phyloP scores from a whole-genome alignment of 2,888 invertebrate species.

The Automeris io region DNA sequence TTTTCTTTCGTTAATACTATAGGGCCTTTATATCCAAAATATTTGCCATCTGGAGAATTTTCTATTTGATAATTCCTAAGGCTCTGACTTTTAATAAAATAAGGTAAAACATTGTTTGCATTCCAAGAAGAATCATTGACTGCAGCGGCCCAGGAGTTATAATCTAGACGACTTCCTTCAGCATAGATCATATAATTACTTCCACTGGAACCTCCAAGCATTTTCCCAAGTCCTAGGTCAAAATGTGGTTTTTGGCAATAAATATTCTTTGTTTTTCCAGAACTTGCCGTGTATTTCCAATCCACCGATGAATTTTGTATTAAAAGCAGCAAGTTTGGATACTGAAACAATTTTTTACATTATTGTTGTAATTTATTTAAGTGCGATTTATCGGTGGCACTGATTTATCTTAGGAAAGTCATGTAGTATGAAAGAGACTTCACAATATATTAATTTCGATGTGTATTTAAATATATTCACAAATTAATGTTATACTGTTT shows the following conservation, averaged over 20 bases:
- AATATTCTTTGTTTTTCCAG: conserved; percentile 11
- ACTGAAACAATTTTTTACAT: conserved; percentile 15
- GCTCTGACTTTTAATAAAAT: conserved; percentile 37
- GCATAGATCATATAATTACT: conserved; percentile 17
- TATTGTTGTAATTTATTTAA: no score
- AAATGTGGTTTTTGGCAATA: conserved; percentile 12
- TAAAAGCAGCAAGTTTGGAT: conserved; percentile 21
- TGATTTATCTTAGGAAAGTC: no score
- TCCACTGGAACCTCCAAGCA: conserved; percentile 23
- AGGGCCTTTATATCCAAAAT: conserved; percentile 24
- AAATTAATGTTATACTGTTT: no score
- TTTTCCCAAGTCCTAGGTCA: conserved; percentile 21
- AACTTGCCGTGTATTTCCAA: conserved; percentile 22
- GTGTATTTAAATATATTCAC: no score
- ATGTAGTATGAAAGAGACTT: no score
- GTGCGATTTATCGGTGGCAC: no score
- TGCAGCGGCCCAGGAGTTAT: conserved; percentile 28
- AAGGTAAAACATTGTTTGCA: conserved; percentile 29
- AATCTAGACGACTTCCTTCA: conserved; percentile 25
- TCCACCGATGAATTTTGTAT: conserved; percentile 14
- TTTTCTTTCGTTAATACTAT: conserved; percentile 27
- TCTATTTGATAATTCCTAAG: conserved; percentile 16
- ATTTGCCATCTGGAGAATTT: conserved; percentile 16
- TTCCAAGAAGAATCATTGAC: conserved; percentile 28
- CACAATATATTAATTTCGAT: no score